Percentiles rank a stretch among this genome's conserved stretches.
phyloP scores from a whole-genome alignment of 2,113 vertebrate species.

The Passer domesticus region DNA sequence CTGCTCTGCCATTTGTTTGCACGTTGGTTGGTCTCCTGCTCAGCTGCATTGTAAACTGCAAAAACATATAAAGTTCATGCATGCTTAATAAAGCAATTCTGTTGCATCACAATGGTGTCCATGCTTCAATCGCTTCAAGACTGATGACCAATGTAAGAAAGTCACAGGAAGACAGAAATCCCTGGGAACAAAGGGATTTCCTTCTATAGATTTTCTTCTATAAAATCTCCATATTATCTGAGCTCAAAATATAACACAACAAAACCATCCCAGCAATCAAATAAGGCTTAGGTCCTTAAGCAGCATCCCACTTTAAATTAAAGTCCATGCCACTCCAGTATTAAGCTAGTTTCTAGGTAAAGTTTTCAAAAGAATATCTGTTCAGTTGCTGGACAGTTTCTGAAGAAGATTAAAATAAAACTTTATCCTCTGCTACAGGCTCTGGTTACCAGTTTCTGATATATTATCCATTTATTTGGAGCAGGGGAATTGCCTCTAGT shows the following conservation, averaged over 20 bases:
- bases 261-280: background rate
- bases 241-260: background rate
- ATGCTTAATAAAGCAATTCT: background rate
- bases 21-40: background rate
- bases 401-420: slow-evolving; percentile 24
- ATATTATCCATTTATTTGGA: slow-evolving; percentile 44
- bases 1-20: background rate
- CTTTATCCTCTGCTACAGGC: background rate
- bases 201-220: background rate
- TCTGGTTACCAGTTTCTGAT: slow-evolving; percentile 34
- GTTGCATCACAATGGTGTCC: background rate
- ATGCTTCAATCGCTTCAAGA: background rate
- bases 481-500: slow-evolving; percentile 26
- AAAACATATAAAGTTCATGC: background rate
- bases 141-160: background rate
- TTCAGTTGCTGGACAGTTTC: background rate
- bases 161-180: background rate
- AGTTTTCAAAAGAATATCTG: background rate
- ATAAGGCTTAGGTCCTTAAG: background rate
- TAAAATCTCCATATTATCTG: background rate
- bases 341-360: background rate
- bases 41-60: background rate
- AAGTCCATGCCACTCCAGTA: background rate
- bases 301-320: background rate
- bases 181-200: background rate